Evolutionary conservation across 1,140 invertebrate species (phyloP).

Genomic region (Hesperophylax magnus): DNA sequence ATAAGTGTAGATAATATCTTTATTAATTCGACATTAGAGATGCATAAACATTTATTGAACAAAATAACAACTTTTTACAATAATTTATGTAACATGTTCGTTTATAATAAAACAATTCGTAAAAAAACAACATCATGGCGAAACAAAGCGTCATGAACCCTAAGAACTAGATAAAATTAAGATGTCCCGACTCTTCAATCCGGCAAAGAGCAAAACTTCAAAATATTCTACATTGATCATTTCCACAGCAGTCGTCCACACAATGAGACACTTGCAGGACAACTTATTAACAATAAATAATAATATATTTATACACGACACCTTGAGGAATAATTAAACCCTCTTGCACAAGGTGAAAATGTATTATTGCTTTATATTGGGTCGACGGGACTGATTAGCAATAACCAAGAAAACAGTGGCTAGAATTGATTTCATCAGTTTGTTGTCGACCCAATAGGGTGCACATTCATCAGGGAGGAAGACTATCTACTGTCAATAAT

Average conservation of each 20-base stretch:
- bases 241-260: neutral
- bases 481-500: neutral
- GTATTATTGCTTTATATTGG: no score
- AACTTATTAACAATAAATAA: slow-evolving; percentile 16
- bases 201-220: slow-evolving; percentile 7
- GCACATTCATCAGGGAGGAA: slow-evolving; percentile 4
- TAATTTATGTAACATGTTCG: slow-evolving; percentile 21
- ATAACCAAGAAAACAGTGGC: no score
- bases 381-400: no score
- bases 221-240: slow-evolving; percentile 33
- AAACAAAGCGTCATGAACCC: slow-evolving; percentile 23
- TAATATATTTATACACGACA: slow-evolving; percentile 16
- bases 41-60: slow-evolving; percentile 38
- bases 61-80: slow-evolving; percentile 41
- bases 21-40: slow-evolving; percentile 44
- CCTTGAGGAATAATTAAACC: slow-evolving; percentile 14
- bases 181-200: slow-evolving; percentile 11
- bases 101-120: slow-evolving; percentile 26
- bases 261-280: neutral
- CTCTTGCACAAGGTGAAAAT: slow-evolving; percentile 11
- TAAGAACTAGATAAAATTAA: slow-evolving; percentile 22
- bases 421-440: neutral
- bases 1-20: slow-evolving; percentile 20
- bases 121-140: slow-evolving; percentile 38
- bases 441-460: neutral